These are phyloP conservation scores for Paracentrotus lividus DNA, from an alignment of 53 echinoderm and acorn worm genomes.

Conservation along the genomic window DNA sequence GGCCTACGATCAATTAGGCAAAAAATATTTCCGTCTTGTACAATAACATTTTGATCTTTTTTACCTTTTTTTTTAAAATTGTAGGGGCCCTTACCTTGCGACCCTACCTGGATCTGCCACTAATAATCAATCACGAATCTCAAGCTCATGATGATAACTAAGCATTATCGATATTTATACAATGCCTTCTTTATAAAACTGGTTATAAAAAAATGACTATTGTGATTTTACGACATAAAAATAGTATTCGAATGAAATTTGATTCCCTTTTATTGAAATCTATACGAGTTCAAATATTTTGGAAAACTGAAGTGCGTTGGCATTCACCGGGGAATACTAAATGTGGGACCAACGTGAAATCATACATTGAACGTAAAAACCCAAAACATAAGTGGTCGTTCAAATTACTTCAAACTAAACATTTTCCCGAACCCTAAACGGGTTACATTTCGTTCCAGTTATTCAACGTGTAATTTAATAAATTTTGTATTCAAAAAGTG, in stretches of 20 bases:
- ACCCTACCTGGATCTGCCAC: no score
- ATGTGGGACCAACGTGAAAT: not conserved
- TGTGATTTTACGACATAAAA: no score
- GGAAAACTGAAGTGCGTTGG: not conserved
- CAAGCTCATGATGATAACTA: no score
- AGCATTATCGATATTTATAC: no score
- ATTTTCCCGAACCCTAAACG: not conserved
- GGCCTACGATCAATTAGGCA: no score
- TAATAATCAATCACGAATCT: no score
- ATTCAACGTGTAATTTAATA: not conserved
- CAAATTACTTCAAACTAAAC: not conserved
- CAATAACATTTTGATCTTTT: no score
- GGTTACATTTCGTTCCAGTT: not conserved
- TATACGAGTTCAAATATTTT: not conserved
- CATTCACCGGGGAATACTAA: not conserved
- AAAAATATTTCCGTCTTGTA: no score
- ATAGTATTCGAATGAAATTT: not conserved
- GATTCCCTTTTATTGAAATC: not conserved
- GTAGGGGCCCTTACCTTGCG: no score
- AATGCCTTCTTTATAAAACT: no score
- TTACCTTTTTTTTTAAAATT: no score
- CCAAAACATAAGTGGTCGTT: not conserved
- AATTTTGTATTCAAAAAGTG: not conserved
- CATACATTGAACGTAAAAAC: not conserved
- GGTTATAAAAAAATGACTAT: no score